Evolutionary conservation across 2,888 invertebrate species (phyloP), one percentile per base, ranked within the genome.

Genomic region (Diaperis boleti): DNA sequence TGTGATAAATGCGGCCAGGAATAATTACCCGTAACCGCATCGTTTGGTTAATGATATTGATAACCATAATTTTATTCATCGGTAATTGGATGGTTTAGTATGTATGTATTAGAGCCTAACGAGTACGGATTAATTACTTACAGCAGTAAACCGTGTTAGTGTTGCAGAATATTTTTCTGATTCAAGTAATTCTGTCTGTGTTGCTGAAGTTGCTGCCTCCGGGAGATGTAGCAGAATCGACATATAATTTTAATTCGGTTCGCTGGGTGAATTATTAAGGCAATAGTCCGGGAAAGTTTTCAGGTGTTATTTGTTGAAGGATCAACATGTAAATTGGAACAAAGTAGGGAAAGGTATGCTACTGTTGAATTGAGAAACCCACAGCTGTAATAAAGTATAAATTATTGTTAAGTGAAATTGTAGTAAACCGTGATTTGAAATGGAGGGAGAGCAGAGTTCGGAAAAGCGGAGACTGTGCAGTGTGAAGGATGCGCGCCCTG

Each of bases 381-480:
- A 18, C 44, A 44, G 33, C 10, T 56, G 44, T 44, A 56, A 56
- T 56, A 33, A 14, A 44, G 42, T 56, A 41, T 56, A 56, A 56
- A 56, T 22, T 42, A 20, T 13, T 5, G 18, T 44, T 56, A 56
- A 56, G 31, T 57, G 26, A 47, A 57, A 35, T 57, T 26, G 18
- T 45, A 10, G 33, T 57, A 20, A 33, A 14, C 31, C 41, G 55
- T 17, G 44, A 56, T 56, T 56, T 54, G 54, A 54, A 54, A 22
- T 29, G 33, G 44, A 52, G 49, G 33, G n/a, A 44, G 17, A 39
- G 14, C 20, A 14, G 33, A 39, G 47, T 59, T 47, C 29, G 59
- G 29, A 15, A 49, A 42, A 41, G 31, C 52, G 59, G 71, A 68
- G 71, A 65, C 64, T 71, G 71, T 69, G 71, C 71, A 70, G 71